Conservation (phyloP, 2,113 vertebrate genomes). For the Pongo abelii region DNA sequence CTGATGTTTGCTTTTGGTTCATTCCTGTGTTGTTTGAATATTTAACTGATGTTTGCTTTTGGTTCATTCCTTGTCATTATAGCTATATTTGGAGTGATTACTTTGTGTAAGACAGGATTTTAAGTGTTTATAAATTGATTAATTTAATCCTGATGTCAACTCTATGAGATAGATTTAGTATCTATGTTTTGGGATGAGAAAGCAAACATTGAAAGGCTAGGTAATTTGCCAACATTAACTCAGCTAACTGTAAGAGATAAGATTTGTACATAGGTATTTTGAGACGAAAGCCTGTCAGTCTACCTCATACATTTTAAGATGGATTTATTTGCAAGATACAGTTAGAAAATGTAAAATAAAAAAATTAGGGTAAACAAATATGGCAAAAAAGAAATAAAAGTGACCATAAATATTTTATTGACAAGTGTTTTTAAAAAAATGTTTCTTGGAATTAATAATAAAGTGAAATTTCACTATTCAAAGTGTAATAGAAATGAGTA, state of each 20-base stretch:
- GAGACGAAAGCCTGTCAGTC: background rate
- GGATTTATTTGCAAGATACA: background rate
- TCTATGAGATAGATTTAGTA: background rate
- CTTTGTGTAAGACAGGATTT: background rate
- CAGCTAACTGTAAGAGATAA: background rate
- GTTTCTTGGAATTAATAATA: background rate
- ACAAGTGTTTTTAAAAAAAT: background rate
- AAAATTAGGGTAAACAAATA: background rate
- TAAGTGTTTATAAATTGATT: background rate
- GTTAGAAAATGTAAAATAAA: background rate
- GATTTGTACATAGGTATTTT: background rate
- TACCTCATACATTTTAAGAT: background rate
- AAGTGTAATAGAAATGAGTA: background rate
- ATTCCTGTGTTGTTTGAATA: background rate
- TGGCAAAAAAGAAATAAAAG: background rate
- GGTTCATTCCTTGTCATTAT: background rate
- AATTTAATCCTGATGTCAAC: background rate
- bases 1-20: background rate
- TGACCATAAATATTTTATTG: background rate
- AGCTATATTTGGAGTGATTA: too few relatives aligned
- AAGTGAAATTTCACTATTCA: background rate
- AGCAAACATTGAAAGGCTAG: background rate
- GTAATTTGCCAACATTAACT: background rate
- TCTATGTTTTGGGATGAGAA: background rate
- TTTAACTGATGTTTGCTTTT: background rate